These are phyloP conservation scores for Drosophila glabriapex DNA, from an alignment of 2,888 invertebrate species.

Conservation along the genomic window DNA sequence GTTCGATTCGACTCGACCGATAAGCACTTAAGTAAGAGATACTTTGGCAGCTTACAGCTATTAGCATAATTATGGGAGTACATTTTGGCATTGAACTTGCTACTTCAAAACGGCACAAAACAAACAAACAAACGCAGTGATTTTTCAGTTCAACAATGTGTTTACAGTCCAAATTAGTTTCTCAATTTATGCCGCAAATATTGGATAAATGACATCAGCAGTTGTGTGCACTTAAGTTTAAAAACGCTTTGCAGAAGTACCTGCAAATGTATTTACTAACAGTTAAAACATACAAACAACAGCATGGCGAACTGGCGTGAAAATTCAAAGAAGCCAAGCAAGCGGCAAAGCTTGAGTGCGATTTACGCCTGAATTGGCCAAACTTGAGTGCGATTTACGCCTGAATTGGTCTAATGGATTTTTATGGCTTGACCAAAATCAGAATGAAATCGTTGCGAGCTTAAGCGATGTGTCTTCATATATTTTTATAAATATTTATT, in stretches of 20 bases:
- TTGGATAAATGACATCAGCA: conserved; percentile 73
- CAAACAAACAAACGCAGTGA: conserved; percentile 33
- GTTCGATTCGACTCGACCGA: conserved; percentile 13
- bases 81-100: conserved; percentile 72
- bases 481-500: not conserved
- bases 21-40: conserved; percentile 19
- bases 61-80: conserved; percentile 32
- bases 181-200: conserved; percentile 65
- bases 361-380: conserved; percentile 19
- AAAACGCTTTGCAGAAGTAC: conserved; percentile 29
- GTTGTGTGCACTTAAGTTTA: conserved; percentile 23
- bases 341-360: conserved; percentile 7
- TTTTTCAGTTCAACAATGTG: conserved; percentile 49
- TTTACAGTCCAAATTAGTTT: conserved; percentile 70
- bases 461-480: not conserved
- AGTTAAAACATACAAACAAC: conserved; percentile 43
- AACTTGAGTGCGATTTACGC: conserved; percentile 7
- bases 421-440: conserved; percentile 28
- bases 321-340: conserved; percentile 54
- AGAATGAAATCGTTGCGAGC: not conserved
- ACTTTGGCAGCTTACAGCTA: conserved; percentile 6
- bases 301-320: conserved; percentile 35
- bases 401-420: conserved; percentile 33
- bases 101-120: conserved; percentile 28
- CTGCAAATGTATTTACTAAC: conserved; percentile 42